Evolutionary conservation across 2,113 vertebrate species (phyloP).

Genomic region (Fulmarus glacialis): DNA sequence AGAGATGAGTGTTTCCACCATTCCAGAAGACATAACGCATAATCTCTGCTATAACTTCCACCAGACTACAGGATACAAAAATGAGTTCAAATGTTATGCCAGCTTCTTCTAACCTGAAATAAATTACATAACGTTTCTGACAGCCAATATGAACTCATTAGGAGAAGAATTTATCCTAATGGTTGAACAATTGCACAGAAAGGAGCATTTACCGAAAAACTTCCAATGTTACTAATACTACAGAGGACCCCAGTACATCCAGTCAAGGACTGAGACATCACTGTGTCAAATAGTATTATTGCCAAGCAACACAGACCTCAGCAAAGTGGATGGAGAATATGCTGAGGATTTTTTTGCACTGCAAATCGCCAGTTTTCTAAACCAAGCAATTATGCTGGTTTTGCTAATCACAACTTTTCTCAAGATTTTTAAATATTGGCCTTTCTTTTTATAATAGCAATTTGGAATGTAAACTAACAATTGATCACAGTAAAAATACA

Average conservation of each 20-base stretch:
- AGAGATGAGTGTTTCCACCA: neutral
- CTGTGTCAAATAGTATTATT: accelerated
- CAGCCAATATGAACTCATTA: neutral
- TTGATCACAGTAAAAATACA: neutral
- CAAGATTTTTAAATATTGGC: neutral
- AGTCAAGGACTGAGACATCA: neutral
- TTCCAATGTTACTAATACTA: neutral
- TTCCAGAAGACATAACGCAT: neutral
- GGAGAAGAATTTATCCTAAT: neutral
- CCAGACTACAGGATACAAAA: neutral
- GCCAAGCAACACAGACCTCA: neutral
- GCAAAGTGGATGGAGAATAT: neutral
- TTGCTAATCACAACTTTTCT: neutral
- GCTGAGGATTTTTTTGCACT: neutral
- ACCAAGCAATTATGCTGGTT: neutral
- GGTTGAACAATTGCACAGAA: neutral
- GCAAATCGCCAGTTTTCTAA: neutral
- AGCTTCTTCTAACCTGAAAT: neutral
- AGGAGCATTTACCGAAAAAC: neutral
- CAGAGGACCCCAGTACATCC: no score
- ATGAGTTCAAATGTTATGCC: neutral
- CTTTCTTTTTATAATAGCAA: neutral
- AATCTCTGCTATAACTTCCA: neutral
- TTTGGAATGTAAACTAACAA: neutral
- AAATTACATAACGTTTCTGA: neutral